Evolutionary conservation across 2,888 invertebrate genomes (phyloP), one percentile per base, ranked within the genome.

Genomic region (Harpagoxenus sublaevis): DNA sequence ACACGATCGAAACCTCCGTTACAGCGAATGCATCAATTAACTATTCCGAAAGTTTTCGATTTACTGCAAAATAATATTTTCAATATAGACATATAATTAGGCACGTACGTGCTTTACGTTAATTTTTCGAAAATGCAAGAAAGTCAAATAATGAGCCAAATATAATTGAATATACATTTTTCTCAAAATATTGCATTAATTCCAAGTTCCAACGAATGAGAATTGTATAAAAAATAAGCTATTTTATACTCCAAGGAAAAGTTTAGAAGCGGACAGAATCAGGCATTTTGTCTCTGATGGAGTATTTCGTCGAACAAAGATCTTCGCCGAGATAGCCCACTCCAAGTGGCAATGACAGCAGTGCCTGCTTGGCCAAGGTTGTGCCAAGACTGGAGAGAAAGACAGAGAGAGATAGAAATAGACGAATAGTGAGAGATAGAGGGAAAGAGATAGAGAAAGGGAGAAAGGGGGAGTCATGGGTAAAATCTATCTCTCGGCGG

Each of bases 291-390:
- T 53, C 45, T 39, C 23, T 39, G 9, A 3, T 28, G 15, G 12
- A 31, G 18, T 28, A 70, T 35, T 35, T 18, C 10, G 42, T 15
- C 18, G 57, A 60, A 63, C 62, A 78, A 65, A 73, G 71, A 57
- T 70, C 45, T 55, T 83, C 68, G 68, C 63, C 70, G 83, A 83
- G 70, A 57, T 45, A 73, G 86, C 75, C 71, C 71, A 78, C 73
- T 87, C 85, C 90, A 89, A 87, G 90, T 90, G 90, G 88, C 90
- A 90, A 90, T 90, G 90, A 90, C 90, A 90, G 88, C 83, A 85
- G 89, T 88, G 89, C 86, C 88, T 87, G 84, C 86, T 88, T 90
- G 90, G 90, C 90, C 90, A 90, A 90, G 88, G 90, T 90, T 90
- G 89, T 84, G 88, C 86, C 87, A 85, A 87, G 87, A 87, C 83